Base-by-base conservation (phyloP, 2,888 invertebrate species). In the Epinotia demarniana region DNA sequence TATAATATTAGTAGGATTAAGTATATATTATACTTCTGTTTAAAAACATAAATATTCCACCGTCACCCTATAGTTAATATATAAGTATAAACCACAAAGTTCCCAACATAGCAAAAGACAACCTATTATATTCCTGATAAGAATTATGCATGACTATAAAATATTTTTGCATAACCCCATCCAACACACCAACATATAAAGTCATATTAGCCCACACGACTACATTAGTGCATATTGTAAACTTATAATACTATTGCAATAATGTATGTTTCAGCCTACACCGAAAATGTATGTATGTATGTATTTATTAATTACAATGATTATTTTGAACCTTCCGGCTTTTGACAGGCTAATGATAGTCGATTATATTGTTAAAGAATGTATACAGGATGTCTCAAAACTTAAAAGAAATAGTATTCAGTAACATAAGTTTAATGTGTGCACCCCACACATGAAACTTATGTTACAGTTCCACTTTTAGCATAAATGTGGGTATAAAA, bases 181-280 rank as follows among this genome's bases (percentile, higher is more conserved):
- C 63, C 69, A 70, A 57, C 61, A 4, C 57, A 57, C 62, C 53
- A 62, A 46, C 66, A 58, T 66, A 66, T 33, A 58, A 27, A 12
- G 18, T 39, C 27, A 62, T 57, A 73, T 69, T 69, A 74, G 74
- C 74, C 69, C 55, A 63, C 74, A 63, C 74, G 46, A 58, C 63
- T 63, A 69, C 69, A 69, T 74, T 74, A 74, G 57, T 57, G 64
- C 63, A 64, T 70, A 74, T 70, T 74, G 63, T 70, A 63, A 11
- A 64, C 39, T 67, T 62, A 33, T 49, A 57, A 49, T 33, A 55
- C 23, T 69, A 63, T 57, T 33, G 58, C 16, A 58, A 33, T 49
- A 27, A 27, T 27, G 3, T 3, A 69, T 63, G 49, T 43, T 63
- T 27, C 19, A 63, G 9, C 73, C 73, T 33, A 63, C 63, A 57